Evolutionary conservation across 2,888 invertebrate species (phyloP), one percentile per base, ranked within the genome.

Genomic region (Mythimna albipuncta): DNA sequence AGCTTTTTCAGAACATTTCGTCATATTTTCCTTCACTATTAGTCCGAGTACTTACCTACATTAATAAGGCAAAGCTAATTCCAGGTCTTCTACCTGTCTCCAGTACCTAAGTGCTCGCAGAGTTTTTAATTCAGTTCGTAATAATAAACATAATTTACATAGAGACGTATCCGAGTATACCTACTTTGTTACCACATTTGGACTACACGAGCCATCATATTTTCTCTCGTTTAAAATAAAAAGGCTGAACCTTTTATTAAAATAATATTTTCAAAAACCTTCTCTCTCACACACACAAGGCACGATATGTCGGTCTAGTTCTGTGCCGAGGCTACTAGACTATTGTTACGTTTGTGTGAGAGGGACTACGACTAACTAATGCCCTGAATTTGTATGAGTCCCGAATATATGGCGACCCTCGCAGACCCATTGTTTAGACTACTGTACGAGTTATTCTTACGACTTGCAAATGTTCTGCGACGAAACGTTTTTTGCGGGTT

Each of bases 291-390:
- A 62, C 65, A 77, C 61, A 32, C 19, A 32, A 32, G 21, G 16
- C 2, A 47, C 2, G 26, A 54, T 26, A 76, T 50, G 32, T 54
- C 16, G 44, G 44, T 61, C 82, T 77, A 84, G 77, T 67, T 79
- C 19, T 67, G 59, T 58, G 47, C 57, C 68, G 52, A 69, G 72
- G 63, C 65, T 58, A 21, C 11, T 57, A 61, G 62, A 64, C 69
- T 64, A 69, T 61, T 61, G 41, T 41, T 19, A 52, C 54, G 55
- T 63, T 61, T 64, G 61, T 68, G 72, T 67, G 57, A 66, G 77
- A 81, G 75, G 84, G 75, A 57, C 81, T 57, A 64, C 54, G 58
- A 41, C 72, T 86, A 81, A 86, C 78, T 72, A 81, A 84, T 86
- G 85, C 63, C 57, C 62, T 57, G 70, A 81, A 84, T 81, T 77